A percentile compares a stretch with the other conserved stretches of the same genome.
phyloP scores from a whole-genome alignment of 2,113 vertebrate genomes.

The Typhlomys cinereus region DNA sequence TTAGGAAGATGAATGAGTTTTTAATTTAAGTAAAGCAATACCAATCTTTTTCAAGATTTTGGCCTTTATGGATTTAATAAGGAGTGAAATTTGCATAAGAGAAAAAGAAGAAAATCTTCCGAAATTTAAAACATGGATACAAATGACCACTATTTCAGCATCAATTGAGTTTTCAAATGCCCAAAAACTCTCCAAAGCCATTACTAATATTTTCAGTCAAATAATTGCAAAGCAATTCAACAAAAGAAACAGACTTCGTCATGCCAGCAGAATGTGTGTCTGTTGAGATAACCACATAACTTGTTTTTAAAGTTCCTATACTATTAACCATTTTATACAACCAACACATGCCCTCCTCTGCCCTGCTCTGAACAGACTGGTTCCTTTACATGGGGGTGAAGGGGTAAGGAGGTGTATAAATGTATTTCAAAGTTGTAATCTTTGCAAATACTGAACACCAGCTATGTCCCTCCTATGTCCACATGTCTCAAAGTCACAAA shows the following conservation, averaged over 20 bases:
- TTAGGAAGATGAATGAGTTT: not conserved
- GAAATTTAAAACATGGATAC: not conserved
- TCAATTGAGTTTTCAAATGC: not conserved
- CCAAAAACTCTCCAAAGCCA: not conserved
- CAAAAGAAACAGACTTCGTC: slow-evolving; percentile 11
- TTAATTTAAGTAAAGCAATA: slow-evolving; percentile 34
- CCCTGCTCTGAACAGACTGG: slow-evolving; percentile 8
- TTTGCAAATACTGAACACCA: slow-evolving; percentile 42
- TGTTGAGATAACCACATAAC: not conserved
- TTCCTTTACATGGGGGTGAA: not conserved
- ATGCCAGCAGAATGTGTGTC: not conserved
- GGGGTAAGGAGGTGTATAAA: not conserved
- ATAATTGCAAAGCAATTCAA: slow-evolving; percentile 21
- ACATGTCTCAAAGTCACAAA: not conserved
- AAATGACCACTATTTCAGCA: not conserved
- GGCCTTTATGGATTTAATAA: not conserved
- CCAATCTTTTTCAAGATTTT: not conserved
- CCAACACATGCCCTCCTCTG: not conserved
- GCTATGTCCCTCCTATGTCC: not conserved
- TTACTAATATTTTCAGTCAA: not conserved
- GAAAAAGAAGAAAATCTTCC: not conserved
- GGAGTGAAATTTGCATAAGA: not conserved
- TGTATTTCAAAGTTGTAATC: not conserved
- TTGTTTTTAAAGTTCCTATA: slow-evolving; percentile 17
- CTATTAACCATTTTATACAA: not conserved